Base-by-base conservation (phyloP, 2,797 vertebrate genomes). In the Sebastes oblongus region DNA sequence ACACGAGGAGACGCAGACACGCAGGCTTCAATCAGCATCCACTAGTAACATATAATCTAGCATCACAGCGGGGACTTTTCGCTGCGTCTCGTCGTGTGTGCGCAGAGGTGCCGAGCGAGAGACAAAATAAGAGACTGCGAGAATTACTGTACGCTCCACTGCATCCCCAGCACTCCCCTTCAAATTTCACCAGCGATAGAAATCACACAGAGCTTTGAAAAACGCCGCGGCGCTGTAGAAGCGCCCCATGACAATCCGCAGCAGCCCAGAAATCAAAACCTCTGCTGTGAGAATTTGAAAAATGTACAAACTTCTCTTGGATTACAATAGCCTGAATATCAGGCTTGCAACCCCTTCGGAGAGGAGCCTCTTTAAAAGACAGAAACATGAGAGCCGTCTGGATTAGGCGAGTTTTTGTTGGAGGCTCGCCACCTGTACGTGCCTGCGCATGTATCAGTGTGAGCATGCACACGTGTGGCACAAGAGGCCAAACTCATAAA, bases 341-440 rank as follows among this genome's bases (percentile, higher is more conserved):
- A 46, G 30, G 56, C 61, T 55, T 60, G 65, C 29, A 42, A 56
- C 78, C 71, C 71, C 55, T 71, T 77, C 72, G n/a, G 81, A 82
- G 78, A 81, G 58, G 59, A 80, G 68, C 73, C 68, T 88, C 81
- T 85, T 84, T 87, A 73, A 83, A 66, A 87, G 82, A 81, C 66
- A 86, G 86, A 86, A 80, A 89, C 81, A 80, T 85, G 83, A 89
- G 88, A 86, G 74, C 54, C 12, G 71, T 89, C 72, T 68, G 85
- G 85, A 91, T 93, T 88, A 92, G 87, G 42, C 18, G 13, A 86
- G 69, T 61, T 88, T 88, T 88, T 86, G 75, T 89, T 85, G 75
- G 74, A 87, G 85, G 76, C 68, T 66, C 65, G 61, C 88, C 90
- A 92, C 93, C 91, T 93, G 88, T 85, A 67, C 55, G 67, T 85